A percentile compares a stretch with the other conserved stretches of the same genome.
These are phyloP conservation scores for Girardinus metallicus DNA, from an alignment of 2,797 vertebrate genomes.

Conservation along the genomic window DNA sequence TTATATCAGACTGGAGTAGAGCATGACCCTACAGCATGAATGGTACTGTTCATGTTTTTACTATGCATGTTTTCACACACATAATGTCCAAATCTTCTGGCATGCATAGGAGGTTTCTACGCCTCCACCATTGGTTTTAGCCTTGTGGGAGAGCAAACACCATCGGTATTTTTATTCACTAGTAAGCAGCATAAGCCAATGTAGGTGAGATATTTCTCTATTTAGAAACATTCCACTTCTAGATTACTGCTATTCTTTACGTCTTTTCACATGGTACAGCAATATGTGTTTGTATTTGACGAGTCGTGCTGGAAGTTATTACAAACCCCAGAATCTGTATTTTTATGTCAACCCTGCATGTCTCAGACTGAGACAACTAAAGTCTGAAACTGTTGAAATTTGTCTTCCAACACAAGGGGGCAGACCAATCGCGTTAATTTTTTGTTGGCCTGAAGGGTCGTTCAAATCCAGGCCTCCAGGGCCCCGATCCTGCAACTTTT, in stretches of 20 bases:
- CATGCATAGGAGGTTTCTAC: background rate
- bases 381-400: background rate
- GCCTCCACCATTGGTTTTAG: background rate
- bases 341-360: background rate
- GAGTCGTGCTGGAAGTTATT: background rate
- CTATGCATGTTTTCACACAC: background rate
- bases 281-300: background rate
- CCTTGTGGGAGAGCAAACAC: background rate
- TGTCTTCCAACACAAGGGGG: background rate
- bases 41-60: background rate
- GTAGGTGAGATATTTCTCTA: background rate
- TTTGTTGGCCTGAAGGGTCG: background rate
- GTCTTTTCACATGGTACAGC: background rate
- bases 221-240: background rate
- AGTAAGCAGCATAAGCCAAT: background rate
- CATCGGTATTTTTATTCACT: background rate
- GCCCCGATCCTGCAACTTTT: too few relatives aligned
- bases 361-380: background rate
- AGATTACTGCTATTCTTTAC: background rate
- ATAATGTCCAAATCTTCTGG: background rate
- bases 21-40: background rate
- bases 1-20: background rate
- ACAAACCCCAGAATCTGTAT: background rate
- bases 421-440: background rate
- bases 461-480: too few relatives aligned